These are phyloP conservation scores for Procavia capensis DNA, from an alignment of 2,113 vertebrate species.

Conservation along the genomic window DNA sequence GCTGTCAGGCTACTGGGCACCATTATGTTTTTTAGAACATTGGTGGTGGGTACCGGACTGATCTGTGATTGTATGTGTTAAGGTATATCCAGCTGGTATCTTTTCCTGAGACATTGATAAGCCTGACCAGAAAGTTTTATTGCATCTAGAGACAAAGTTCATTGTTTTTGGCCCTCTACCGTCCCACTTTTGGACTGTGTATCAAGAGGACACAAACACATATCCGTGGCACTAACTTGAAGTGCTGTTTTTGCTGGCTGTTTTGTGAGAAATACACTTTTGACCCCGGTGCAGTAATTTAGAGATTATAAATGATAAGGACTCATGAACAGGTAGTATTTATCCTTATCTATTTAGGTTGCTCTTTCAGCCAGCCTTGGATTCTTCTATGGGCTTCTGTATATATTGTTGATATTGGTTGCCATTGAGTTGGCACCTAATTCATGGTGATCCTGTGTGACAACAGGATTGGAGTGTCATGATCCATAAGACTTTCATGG, in stretches of 20 bases:
- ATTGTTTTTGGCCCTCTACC: slow-evolving; percentile 3
- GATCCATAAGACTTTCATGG: not conserved
- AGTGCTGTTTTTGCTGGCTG: not conserved
- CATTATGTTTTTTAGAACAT: slow-evolving; percentile 71
- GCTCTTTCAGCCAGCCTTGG: not conserved
- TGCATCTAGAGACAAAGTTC: slow-evolving; percentile 53
- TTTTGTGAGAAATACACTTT: not conserved
- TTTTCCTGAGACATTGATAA: slow-evolving; percentile 62
- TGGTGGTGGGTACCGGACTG: slow-evolving; percentile 59
- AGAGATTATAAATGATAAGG: not conserved
- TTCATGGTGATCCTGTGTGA: not conserved
- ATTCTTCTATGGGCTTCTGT: not conserved
- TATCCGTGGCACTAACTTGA: not conserved
- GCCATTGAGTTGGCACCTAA: not conserved
- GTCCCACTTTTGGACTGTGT: not conserved
- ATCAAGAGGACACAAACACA: not conserved
- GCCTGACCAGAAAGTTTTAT: slow-evolving; percentile 61
- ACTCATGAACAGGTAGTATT: not conserved
- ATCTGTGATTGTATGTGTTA: slow-evolving; percentile 28
- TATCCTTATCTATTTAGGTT: not conserved
- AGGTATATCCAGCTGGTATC: slow-evolving; percentile 46
- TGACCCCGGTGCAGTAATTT: not conserved
- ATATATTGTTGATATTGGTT: not conserved
- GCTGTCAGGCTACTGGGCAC: not conserved
- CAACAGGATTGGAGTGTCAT: not conserved